Conservation (phyloP, 2,888 invertebrate genomes). For the Sinopyrophorus schimmeli region DNA sequence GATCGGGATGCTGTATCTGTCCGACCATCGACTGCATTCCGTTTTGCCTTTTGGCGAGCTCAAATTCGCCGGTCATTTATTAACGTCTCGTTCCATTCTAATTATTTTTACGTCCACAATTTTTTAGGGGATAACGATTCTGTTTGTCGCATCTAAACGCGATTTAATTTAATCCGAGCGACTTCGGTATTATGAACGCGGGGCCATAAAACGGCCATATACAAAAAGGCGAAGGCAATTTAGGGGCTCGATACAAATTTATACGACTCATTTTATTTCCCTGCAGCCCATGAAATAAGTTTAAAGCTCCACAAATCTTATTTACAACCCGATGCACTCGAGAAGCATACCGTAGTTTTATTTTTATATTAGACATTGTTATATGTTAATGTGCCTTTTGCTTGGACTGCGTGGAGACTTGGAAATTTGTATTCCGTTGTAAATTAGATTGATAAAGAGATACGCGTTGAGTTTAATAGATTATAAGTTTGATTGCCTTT, state of each 20-base stretch:
- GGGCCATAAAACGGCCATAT: constrained; percentile 14
- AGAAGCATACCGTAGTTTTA: constrained; percentile 8
- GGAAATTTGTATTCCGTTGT: too few relatives aligned
- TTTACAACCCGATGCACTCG: constrained; percentile 25
- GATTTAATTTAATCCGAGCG: neutral
- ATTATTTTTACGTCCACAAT: neutral
- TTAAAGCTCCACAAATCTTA: constrained; percentile 29
- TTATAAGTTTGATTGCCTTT: too few relatives aligned
- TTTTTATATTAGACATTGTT: too few relatives aligned
- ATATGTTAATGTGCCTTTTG: too few relatives aligned
- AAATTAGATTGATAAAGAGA: too few relatives aligned
- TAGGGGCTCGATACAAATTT: constrained; percentile 21
- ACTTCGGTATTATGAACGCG: constrained; percentile 6
- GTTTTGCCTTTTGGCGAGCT: constrained; percentile 20
- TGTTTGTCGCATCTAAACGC: neutral
- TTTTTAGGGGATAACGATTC: neutral
- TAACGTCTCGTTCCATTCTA: too few relatives aligned
- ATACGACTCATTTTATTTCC: constrained; percentile 20
- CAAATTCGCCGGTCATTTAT: constrained; percentile 11
- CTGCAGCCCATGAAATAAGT: constrained; percentile 22
- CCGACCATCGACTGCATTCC: constrained; percentile 30
- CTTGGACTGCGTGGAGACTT: too few relatives aligned
- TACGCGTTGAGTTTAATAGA: too few relatives aligned
- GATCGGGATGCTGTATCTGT: constrained; percentile 32
- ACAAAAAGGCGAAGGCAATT: too few relatives aligned